Conservation (phyloP, 2,888 invertebrate species). For the Calameuta idolon region DNA sequence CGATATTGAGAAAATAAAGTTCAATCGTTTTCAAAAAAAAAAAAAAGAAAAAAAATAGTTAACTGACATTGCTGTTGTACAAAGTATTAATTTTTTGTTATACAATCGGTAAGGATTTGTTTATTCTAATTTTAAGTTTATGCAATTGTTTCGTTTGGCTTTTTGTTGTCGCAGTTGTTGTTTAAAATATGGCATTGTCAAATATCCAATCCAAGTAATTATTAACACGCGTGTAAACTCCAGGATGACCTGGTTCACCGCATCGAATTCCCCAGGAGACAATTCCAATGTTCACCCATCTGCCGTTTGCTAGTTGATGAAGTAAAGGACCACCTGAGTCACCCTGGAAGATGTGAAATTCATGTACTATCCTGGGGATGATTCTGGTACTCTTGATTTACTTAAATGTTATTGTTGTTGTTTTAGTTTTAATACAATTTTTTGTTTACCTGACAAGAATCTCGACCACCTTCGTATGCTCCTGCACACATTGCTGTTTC, state of each 20-base stretch:
- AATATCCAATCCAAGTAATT: conserved; percentile 80
- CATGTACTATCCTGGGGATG: no score
- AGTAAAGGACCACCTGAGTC: conserved; percentile 89
- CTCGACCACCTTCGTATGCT: conserved; percentile 79
- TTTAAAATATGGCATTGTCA: conserved; percentile 69
- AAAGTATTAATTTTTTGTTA: no score
- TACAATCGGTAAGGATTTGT: no score
- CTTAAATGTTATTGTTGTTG: neutral
- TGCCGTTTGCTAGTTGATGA: conserved; percentile 78
- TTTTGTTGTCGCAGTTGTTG: neutral
- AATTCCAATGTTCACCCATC: conserved; percentile 84
- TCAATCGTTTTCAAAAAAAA: conserved; percentile 51
- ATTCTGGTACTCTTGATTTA: neutral
- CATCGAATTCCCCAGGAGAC: conserved; percentile 90
- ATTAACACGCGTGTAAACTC: conserved; percentile 82
- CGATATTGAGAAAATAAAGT: conserved; percentile 57
- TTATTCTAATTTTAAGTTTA: no score
- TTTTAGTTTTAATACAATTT: no score
- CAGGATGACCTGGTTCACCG: conserved; percentile 81
- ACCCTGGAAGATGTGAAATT: conserved; percentile 70
- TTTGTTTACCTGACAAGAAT: conserved; percentile 80
- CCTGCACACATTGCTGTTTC: conserved; percentile 83
- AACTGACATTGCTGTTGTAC: no score
- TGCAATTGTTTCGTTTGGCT: no score
- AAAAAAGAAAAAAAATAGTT: no score